Evolutionary conservation across 2,113 vertebrate species (phyloP).

Genomic region (Corythoichthys haematopterus): DNA sequence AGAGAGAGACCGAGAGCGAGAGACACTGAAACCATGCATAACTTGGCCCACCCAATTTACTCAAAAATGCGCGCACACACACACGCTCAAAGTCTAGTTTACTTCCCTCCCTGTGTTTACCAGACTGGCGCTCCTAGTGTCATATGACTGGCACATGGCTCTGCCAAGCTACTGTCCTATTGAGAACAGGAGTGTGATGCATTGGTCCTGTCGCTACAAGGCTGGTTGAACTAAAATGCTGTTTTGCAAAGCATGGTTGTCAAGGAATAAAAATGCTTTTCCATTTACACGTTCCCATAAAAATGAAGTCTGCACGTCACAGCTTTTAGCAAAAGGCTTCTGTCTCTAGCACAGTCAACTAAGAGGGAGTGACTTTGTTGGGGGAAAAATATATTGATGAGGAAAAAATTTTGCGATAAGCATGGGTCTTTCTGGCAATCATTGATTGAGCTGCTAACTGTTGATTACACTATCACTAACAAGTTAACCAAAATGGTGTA

Average conservation of each 20-base stretch:
- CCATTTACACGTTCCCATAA: background rate
- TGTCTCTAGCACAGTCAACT: background rate
- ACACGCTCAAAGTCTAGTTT: conserved; percentile 1
- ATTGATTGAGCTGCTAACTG: too few relatives aligned
- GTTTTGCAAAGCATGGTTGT: conserved; percentile 2
- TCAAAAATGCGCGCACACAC: conserved; percentile 5
- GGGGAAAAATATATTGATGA: too few relatives aligned
- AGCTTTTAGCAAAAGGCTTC: background rate
- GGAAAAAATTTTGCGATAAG: too few relatives aligned
- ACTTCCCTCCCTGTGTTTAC: conserved; percentile 18
- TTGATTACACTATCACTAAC: too few relatives aligned
- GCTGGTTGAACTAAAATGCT: conserved; percentile 15
- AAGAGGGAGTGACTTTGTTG: too few relatives aligned
- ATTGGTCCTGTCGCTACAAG: conserved; percentile 18
- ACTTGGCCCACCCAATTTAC: conserved; percentile 15
- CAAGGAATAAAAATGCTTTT: background rate
- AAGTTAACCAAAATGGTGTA: too few relatives aligned
- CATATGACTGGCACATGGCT: conserved; percentile 56
- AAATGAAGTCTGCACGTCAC: background rate
- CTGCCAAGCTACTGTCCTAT: conserved; percentile 17
- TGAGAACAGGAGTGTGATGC: conserved; percentile 36
- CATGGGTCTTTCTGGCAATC: too few relatives aligned
- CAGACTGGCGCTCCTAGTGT: conserved; percentile 44
- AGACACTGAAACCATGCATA: conserved; percentile 22
- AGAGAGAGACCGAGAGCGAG: background rate